These are phyloP conservation scores for Sinocyclocheilus rhinocerous DNA, from an alignment of 2,113 vertebrate species.

Conservation along the genomic window DNA sequence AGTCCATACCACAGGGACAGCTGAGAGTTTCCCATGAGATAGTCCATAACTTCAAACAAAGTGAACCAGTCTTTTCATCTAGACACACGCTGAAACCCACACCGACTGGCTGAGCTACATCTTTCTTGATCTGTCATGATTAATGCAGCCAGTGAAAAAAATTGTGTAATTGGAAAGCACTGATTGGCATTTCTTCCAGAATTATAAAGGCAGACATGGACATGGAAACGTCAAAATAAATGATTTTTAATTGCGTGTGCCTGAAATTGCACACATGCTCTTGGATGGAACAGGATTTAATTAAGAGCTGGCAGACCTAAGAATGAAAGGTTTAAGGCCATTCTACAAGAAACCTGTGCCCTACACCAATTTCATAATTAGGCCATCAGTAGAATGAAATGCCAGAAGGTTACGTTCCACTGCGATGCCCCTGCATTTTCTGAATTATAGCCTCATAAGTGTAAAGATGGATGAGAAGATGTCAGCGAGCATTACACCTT, in stretches of 20 bases:
- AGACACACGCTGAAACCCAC: not conserved
- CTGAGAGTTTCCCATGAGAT: not conserved
- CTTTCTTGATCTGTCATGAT: slow-evolving; percentile 36
- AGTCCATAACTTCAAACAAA: slow-evolving; percentile 31
- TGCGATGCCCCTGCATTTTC: not conserved
- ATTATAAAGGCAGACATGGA: slow-evolving; percentile 57
- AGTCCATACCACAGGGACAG: not conserved
- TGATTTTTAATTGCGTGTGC: slow-evolving; percentile 64
- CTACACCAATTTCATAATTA: slow-evolving; percentile 50
- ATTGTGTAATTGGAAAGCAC: slow-evolving; percentile 45
- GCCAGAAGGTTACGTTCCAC: slow-evolving; percentile 28
- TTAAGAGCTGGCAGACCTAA: slow-evolving; percentile 55
- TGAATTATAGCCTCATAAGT: not conserved
- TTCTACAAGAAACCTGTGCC: slow-evolving; percentile 26
- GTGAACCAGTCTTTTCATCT: slow-evolving; percentile 27
- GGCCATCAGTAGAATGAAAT: slow-evolving; percentile 42
- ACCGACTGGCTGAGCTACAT: not conserved
- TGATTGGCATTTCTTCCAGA: slow-evolving; percentile 60
- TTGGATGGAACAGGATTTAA: slow-evolving; percentile 60
- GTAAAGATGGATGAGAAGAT: slow-evolving; percentile 13
- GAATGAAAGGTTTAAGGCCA: slow-evolving; percentile 56
- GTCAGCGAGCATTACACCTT: not conserved
- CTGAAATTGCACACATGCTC: slow-evolving; percentile 53
- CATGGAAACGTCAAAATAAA: slow-evolving; percentile 60
- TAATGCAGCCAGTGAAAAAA: slow-evolving; percentile 56